Evolutionary conservation across 2,888 invertebrate genomes (phyloP).

Genomic region (Ametastegia equiseti): DNA sequence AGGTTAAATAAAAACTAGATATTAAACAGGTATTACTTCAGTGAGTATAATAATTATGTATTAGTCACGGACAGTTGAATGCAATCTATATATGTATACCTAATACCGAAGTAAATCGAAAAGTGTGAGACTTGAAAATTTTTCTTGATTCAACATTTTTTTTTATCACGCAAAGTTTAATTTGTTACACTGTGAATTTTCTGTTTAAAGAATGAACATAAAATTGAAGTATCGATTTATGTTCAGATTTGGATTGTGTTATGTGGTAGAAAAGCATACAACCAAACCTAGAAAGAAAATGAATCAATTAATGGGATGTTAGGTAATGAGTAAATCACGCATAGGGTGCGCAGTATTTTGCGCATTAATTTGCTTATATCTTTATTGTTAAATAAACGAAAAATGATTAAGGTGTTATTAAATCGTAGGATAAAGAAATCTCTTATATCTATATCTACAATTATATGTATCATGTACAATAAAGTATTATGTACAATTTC

Average conservation of each 20-base stretch:
- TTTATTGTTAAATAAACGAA: conserved; percentile 27
- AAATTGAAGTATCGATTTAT: neutral
- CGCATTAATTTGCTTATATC: conserved; percentile 6
- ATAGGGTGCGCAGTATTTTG: neutral
- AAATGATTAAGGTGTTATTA: conserved; percentile 15
- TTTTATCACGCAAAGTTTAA: neutral
- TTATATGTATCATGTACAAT: neutral
- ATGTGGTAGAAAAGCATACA: neutral
- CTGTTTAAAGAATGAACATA: neutral
- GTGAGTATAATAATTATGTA: no score
- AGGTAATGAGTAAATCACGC: conserved; percentile 20
- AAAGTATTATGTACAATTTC: neutral
- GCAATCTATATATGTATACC: neutral
- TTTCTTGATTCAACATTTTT: neutral
- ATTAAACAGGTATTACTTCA: neutral
- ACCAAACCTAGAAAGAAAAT: conserved; percentile 15
- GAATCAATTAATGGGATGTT: conserved; percentile 7
- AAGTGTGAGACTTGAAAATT: neutral
- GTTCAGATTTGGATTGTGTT: neutral
- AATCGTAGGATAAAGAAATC: neutral
- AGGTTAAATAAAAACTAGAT: neutral
- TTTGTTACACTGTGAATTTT: neutral
- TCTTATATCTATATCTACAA: neutral
- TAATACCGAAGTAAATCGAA: neutral
- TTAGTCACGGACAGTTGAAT: neutral